phyloP scores from a whole-genome alignment of 2,888 invertebrate species.

The Nemotelus pantherinus region DNA sequence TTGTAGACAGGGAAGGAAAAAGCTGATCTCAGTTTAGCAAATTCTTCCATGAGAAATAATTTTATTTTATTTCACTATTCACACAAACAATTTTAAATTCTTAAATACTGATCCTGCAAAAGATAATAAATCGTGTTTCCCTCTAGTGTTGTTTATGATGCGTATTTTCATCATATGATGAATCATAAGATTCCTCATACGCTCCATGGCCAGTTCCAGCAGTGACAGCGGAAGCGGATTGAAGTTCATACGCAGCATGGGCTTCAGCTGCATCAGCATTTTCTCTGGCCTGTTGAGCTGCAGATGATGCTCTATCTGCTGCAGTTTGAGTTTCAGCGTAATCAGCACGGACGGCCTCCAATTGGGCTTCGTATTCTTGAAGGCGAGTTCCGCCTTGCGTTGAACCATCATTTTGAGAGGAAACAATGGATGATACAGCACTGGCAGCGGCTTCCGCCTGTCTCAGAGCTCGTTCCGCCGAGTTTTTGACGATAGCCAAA shows the following conservation, averaged over 20 bases:
- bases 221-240: constrained; percentile 14
- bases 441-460: constrained; percentile 76
- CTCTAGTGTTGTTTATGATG: background rate
- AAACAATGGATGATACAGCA: constrained; percentile 76
- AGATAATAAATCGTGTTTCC: background rate
- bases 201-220: background rate
- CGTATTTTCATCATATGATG: too few relatives aligned
- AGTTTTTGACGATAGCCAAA: constrained; percentile 75
- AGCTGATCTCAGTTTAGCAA: background rate
- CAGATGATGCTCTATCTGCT: constrained; percentile 72
- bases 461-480: constrained; percentile 71
- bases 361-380: constrained; percentile 72
- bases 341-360: constrained; percentile 73
- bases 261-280: constrained; percentile 77
- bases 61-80: background rate
- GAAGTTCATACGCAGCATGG: constrained; percentile 68
- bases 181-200: too few relatives aligned
- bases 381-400: constrained; percentile 75
- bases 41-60: background rate
- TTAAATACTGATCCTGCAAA: background rate
- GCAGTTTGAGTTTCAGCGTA: constrained; percentile 77
- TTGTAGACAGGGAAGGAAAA: too few relatives aligned
- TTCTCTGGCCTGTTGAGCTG: constrained; percentile 75
- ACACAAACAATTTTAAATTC: too few relatives aligned
- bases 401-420: constrained; percentile 78